Base-by-base conservation (phyloP, 2,113 vertebrate genomes). In the Hydrolagus affinis region DNA sequence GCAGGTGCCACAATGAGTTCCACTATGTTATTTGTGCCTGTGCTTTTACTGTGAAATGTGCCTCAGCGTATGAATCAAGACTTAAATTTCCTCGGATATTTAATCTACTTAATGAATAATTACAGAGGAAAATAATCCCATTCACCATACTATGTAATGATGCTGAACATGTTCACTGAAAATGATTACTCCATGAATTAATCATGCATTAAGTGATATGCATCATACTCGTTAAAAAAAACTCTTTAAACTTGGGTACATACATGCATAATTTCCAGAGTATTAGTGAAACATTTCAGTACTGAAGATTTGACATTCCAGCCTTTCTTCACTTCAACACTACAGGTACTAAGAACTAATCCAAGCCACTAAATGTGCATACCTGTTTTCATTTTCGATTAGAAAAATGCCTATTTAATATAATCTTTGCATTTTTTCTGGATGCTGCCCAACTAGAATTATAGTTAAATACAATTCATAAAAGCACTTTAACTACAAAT, bases 81-180 rank as follows among this genome's bases (percentile, higher is more conserved):
- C 62, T 68, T 60, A 83, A 66, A 60, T 83, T 83, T 83, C 78
- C 78, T 66, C 30, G 78, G 78, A 83, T 83, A 83, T 28, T 66
- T 68, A 83, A 83, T 83, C 78, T 68, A 83, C 78, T 64, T 64
- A 83, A 83, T 83, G 60, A 66, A 23, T 83, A 64, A 83, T 83
- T 83, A 83, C 66, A 25, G 77, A 83, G 78, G 59, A 83, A 83
- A 32, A 83, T 83, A 83, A 83, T 83, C 78, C 78, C 78, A 83
- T 83, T 83, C 78, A 83, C 30, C 66, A 83, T 64, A 19, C 78
- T 68, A 66, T 83, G 62, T 68, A 83, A 68, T 83, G 28, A 83
- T 83, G 60, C 78, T 83, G 59, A 83, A 83, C 78, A 80, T 64
- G 62, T 4, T 64, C 77, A 83, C 77, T 28, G 66, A 64, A 25